Base-by-base conservation (phyloP, 2,888 invertebrate species). In the Resseliella maxima region DNA sequence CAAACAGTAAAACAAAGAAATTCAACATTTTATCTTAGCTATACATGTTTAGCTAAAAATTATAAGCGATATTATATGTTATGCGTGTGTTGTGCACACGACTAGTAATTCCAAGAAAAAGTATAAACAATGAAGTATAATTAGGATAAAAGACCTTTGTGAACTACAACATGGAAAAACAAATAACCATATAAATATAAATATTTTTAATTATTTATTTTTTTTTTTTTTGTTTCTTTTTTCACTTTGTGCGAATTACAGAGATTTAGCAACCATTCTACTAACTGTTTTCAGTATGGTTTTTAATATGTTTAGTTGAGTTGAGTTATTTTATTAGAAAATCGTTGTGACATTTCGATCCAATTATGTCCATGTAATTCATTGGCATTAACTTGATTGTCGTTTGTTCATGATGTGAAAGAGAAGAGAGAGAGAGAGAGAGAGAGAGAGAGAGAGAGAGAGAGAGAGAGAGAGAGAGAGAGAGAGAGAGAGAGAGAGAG, bases 311-410 rank as follows among this genome's bases (percentile, higher is more conserved):
- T 72, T 72, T 12, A 72, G 35, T 31, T 35, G 12, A 31, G 72
- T 72, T 31, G 18, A 31, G 72, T 72, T 59, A 59, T 50, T 59
- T 59, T 59, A 72, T 31, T 72, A 72, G 72, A 31, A 72, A 72
- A 2, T 72, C n/a, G 72, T 15, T 72, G 21, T 15, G 72, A 72
- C 31, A 59, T 27, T 27, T 24, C 27, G 59, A 59, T 59, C 31
- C 27, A 72, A 72, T 31, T 31, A 72, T 31, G 31, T 72, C 72
- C 72, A 12, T 15, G 72, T 72, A 27, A 72, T 72, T 72, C 72
- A 72, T 72, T 35, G 72, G 72, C 31, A 72, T 72, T 72, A 72
- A 72, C 72, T 72, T 72, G 72, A 72, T 72, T 72, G 72, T 72
- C 31, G 72, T 2, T 72, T 72, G 72, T 72, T 59, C 24, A 15